Percentiles rank a stretch among this genome's conserved stretches.
These are phyloP conservation scores for Planiliza haematocheilus DNA, from an alignment of 2,113 vertebrate species.

Conservation along the genomic window DNA sequence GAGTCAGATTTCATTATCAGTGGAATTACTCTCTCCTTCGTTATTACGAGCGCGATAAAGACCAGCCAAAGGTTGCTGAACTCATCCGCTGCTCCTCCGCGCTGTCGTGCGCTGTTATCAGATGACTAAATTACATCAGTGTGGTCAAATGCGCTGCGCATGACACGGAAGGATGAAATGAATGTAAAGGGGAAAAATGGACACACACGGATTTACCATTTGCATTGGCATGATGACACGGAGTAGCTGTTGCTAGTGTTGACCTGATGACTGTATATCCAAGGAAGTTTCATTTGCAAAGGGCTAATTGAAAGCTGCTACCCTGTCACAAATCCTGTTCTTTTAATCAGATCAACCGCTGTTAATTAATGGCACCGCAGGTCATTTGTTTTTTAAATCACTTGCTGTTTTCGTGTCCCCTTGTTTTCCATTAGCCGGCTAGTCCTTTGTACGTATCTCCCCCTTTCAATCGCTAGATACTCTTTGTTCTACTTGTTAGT, in stretches of 20 bases:
- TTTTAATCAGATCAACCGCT: not conserved
- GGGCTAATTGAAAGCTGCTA: not conserved
- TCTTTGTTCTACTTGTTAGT: no score
- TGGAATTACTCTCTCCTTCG: slow-evolving; percentile 72
- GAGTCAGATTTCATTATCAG: slow-evolving; percentile 79
- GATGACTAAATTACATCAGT: slow-evolving; percentile 51
- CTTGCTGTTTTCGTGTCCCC: no score
- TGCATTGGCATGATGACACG: not conserved
- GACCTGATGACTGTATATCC: not conserved
- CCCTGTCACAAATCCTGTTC: not conserved
- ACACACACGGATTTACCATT: not conserved
- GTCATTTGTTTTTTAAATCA: no score
- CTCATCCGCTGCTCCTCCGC: slow-evolving; percentile 50
- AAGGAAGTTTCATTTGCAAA: not conserved
- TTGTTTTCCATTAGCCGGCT: no score
- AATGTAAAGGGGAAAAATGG: not conserved
- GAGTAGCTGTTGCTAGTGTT: no score
- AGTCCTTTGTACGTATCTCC: no score
- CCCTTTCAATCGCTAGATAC: no score
- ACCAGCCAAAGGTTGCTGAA: slow-evolving; percentile 64
- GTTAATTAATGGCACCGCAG: slow-evolving; percentile 7
- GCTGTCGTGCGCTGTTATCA: slow-evolving; percentile 50
- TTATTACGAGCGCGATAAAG: slow-evolving; percentile 67
- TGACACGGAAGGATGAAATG: not conserved
- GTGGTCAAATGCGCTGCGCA: not conserved